Conservation (phyloP, 2,797 vertebrate genomes). For the Danio kyathit region DNA sequence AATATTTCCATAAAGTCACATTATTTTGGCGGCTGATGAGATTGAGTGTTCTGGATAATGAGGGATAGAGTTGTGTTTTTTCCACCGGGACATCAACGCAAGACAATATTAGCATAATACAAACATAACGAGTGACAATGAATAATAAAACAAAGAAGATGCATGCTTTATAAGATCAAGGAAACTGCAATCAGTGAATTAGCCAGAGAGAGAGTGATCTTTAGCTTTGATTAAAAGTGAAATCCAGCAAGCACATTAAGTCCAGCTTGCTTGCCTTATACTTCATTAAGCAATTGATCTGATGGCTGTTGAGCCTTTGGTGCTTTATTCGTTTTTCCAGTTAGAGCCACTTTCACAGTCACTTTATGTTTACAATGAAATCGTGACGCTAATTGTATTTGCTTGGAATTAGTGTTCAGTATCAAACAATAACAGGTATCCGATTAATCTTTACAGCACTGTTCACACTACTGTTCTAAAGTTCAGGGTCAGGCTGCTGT, state of each 20-base stretch:
- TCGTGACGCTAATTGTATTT: too few species aligned
- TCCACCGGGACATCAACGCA: conserved; percentile 27
- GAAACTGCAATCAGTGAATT: conserved; percentile 35
- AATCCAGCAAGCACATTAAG: conserved; percentile 39
- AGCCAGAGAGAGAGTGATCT: conserved; percentile 22
- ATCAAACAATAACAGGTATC: too few species aligned
- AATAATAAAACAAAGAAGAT: conserved; percentile 23
- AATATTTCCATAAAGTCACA: conserved; percentile 57
- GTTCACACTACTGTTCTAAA: too few species aligned
- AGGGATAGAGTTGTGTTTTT: conserved; percentile 26
- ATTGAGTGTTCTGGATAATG: conserved; percentile 46
- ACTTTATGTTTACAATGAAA: conserved; percentile 9
- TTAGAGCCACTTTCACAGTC: conserved; percentile 13
- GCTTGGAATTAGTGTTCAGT: too few species aligned
- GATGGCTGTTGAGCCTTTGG: conserved; percentile 23
- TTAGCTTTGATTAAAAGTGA: conserved; percentile 45
- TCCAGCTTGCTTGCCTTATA: conserved; percentile 34
- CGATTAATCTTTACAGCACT: too few species aligned
- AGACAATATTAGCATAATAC: conserved; percentile 53
- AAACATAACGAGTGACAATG: conserved; percentile 50
- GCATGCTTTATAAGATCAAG: conserved; percentile 47
- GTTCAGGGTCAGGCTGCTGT: too few species aligned
- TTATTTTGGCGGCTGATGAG: conserved; percentile 43
- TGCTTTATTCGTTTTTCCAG: conserved; percentile 15
- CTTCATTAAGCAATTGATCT: conserved; percentile 46